phyloP scores from a whole-genome alignment of 1,140 invertebrate species.

The Cyclina sinensis region DNA sequence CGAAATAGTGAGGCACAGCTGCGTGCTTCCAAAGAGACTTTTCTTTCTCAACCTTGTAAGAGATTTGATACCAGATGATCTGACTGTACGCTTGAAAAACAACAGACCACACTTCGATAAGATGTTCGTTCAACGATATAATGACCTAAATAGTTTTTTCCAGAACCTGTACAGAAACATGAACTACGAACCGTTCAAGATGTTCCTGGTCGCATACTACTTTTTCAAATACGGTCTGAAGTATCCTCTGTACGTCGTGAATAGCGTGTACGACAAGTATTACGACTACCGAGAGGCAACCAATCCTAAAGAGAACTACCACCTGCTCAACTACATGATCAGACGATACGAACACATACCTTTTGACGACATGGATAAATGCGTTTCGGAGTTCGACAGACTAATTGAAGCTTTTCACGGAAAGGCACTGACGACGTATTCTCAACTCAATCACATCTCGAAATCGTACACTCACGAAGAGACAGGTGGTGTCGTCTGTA shows the following conservation, averaged over 20 bases:
- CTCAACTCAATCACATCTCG: not conserved
- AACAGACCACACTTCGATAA: too few relatives aligned
- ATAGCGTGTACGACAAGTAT: not conserved
- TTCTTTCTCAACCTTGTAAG: too few relatives aligned
- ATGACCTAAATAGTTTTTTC: not conserved
- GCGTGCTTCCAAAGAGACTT: too few relatives aligned
- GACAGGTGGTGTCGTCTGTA: slow-evolving; percentile 6
- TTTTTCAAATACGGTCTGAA: not conserved
- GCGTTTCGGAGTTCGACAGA: too few relatives aligned
- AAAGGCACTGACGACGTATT: too few relatives aligned
- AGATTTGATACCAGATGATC: too few relatives aligned
- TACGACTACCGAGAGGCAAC: not conserved
- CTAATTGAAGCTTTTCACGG: too few relatives aligned
- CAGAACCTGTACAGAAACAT: slow-evolving; percentile 4
- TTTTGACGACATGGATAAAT: too few relatives aligned
- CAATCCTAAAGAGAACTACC: not conserved
- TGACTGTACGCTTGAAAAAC: too few relatives aligned
- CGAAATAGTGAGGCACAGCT: too few relatives aligned
- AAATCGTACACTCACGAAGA: slow-evolving; percentile 14
- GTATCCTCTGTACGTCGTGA: not conserved
- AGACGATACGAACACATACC: not conserved
- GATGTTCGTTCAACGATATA: not conserved
- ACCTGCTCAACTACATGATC: not conserved
- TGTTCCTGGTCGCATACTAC: not conserved
- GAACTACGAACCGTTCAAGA: not conserved